phyloP scores from a whole-genome alignment of 2,797 vertebrate species.

The Myoxocephalus aenaeus region DNA sequence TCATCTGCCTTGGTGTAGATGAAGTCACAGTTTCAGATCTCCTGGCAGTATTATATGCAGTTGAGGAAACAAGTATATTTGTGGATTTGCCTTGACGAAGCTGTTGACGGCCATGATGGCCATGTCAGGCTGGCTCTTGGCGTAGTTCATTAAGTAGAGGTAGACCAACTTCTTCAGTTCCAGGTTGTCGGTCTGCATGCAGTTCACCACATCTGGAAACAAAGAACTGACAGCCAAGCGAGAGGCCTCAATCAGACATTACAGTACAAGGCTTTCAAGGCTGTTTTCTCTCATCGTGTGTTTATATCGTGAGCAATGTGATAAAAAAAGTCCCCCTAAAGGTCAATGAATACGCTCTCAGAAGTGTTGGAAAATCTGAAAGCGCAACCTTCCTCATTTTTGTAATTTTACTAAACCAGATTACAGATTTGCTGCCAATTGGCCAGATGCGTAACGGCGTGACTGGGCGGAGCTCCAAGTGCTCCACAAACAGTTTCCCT shows the following conservation, averaged over 20 bases:
- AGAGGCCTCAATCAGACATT: neutral
- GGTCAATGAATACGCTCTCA: neutral
- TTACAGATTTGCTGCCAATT: neutral
- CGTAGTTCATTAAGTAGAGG: slow-evolving; percentile 98
- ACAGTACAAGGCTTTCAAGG: neutral
- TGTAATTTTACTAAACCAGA: neutral
- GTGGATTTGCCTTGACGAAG: slow-evolving; percentile 92
- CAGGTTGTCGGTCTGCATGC: slow-evolving; percentile 99
- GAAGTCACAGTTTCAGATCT: neutral
- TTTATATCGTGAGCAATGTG: neutral
- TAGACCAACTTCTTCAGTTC: slow-evolving; percentile 99
- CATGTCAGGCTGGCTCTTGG: slow-evolving; percentile 99
- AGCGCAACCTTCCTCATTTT: neutral
- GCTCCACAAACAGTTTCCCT: neutral
- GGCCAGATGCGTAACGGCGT: neutral
- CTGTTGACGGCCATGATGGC: slow-evolving; percentile 99
- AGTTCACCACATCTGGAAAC: slow-evolving; percentile 99
- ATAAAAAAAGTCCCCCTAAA: neutral
- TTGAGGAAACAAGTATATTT: neutral
- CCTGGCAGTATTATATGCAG: neutral
- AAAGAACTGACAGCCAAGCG: slow-evolving; percentile 85
- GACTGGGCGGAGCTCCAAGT: neutral
- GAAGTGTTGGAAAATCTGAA: neutral
- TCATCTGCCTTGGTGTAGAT: neutral
- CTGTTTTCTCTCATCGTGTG: neutral